Evolutionary conservation across 2,797 vertebrate genomes (phyloP).

Genomic region (Characodon lateralis): DNA sequence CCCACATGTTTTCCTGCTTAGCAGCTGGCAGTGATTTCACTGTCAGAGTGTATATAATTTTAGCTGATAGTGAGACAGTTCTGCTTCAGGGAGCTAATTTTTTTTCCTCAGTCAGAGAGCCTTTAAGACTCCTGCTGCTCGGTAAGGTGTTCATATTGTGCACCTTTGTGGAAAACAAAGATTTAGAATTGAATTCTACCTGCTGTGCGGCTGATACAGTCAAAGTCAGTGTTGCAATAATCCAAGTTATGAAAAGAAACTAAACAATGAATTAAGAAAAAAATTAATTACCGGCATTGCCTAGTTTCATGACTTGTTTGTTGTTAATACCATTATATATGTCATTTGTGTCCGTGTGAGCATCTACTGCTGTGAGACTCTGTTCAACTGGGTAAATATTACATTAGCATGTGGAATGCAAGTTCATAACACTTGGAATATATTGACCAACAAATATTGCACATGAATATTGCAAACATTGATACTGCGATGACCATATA

Average conservation of each 20-base stretch:
- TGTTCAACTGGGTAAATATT: too few relatives aligned
- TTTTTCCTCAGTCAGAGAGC: conserved; percentile 33
- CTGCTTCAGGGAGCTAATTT: conserved; percentile 49
- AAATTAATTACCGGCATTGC: too few relatives aligned
- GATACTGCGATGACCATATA: neutral
- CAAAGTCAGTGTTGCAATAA: neutral
- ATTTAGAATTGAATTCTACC: conserved; percentile 30
- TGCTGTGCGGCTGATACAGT: conserved; percentile 1
- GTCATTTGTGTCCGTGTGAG: too few relatives aligned
- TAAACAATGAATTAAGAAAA: neutral
- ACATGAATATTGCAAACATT: neutral
- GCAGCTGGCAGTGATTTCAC: conserved; percentile 72
- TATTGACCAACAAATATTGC: too few relatives aligned
- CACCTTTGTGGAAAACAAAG: conserved; percentile 23
- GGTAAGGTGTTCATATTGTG: conserved; percentile 44
- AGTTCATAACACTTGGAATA: too few relatives aligned
- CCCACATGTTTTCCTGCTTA: conserved; percentile 28
- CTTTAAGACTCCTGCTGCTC: conserved; percentile 41
- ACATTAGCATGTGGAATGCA: too few relatives aligned
- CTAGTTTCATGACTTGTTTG: too few relatives aligned
- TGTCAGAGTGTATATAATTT: conserved; percentile 71
- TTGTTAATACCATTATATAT: too few relatives aligned
- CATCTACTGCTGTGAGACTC: too few relatives aligned
- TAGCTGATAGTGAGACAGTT: conserved; percentile 64
- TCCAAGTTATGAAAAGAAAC: neutral